phyloP scores from a whole-genome alignment of 2,113 vertebrate species.

The Nesogale talazaci region DNA sequence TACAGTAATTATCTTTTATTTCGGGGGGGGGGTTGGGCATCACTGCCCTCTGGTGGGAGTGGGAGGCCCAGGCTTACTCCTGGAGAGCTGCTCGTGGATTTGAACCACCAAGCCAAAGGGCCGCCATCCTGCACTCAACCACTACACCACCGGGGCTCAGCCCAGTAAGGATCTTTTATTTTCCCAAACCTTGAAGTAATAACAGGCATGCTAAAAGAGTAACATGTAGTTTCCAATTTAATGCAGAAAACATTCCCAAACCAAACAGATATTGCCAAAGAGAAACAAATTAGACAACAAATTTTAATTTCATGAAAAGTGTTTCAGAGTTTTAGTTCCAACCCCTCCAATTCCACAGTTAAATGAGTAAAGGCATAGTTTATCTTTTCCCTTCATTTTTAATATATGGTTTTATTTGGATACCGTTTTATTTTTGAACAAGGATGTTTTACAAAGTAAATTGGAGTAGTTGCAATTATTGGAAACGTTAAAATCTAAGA shows the following conservation, averaged over 20 bases:
- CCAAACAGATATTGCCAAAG: rapidly evolving
- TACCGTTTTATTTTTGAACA: neutral
- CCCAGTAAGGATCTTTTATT: no score
- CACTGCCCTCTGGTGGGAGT: no score
- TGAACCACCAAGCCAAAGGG: no score
- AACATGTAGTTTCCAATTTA: neutral
- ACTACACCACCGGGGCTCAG: no score
- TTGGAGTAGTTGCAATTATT: neutral
- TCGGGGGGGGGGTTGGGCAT: no score
- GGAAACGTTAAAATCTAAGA: neutral
- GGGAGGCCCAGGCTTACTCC: no score
- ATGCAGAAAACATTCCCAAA: neutral
- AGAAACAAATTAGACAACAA: neutral
- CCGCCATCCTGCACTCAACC: no score
- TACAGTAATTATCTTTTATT: no score
- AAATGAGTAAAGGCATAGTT: neutral
- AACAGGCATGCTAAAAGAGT: neutral
- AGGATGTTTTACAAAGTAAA: neutral
- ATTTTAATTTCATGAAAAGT: no score
- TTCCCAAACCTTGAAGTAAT: neutral
- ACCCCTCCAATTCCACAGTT: neutral
- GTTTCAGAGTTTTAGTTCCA: no score
- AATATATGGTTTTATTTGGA: neutral
- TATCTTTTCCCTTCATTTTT: neutral
- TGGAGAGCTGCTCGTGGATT: no score